Evolutionary conservation across 2,888 invertebrate species (phyloP).

Genomic region (Sinotaia quadrata): DNA sequence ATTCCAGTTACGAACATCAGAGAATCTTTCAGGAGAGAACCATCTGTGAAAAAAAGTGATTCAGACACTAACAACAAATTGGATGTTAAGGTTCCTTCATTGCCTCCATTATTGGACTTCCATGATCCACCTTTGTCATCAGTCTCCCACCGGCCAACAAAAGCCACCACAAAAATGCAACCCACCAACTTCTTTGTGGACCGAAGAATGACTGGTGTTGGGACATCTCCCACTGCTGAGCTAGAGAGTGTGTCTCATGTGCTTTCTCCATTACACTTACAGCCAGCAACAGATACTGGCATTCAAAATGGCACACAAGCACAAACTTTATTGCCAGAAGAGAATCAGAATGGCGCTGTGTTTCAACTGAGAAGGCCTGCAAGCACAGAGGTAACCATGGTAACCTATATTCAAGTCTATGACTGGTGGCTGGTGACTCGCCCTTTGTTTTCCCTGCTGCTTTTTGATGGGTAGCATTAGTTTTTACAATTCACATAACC

Average conservation of each 20-base stretch:
- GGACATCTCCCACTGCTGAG: slow-evolving; percentile 45
- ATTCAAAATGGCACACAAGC: background rate
- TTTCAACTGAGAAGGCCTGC: background rate
- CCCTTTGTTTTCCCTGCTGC: background rate
- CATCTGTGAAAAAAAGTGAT: too few species aligned
- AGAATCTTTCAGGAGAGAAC: too few species aligned
- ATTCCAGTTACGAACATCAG: too few species aligned
- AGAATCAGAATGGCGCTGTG: background rate
- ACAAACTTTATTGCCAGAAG: background rate
- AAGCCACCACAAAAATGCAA: slow-evolving; percentile 1
- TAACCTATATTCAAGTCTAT: too few species aligned
- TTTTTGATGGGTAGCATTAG: background rate
- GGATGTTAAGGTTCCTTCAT: background rate
- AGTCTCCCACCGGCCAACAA: background rate
- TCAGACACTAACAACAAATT: too few species aligned
- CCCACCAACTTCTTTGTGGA: slow-evolving; percentile 23
- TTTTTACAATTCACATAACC: background rate
- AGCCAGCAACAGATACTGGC: background rate
- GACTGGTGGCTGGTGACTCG: too few species aligned
- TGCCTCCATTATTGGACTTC: slow-evolving; percentile 28
- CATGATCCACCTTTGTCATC: slow-evolving; percentile 28
- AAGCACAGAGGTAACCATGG: slow-evolving; percentile 6
- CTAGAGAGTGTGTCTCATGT: too few species aligned
- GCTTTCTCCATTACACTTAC: too few species aligned
- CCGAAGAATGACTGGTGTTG: slow-evolving; percentile 37